Base-by-base conservation (phyloP, 2,888 invertebrate genomes). In the Dasypolia templi region DNA sequence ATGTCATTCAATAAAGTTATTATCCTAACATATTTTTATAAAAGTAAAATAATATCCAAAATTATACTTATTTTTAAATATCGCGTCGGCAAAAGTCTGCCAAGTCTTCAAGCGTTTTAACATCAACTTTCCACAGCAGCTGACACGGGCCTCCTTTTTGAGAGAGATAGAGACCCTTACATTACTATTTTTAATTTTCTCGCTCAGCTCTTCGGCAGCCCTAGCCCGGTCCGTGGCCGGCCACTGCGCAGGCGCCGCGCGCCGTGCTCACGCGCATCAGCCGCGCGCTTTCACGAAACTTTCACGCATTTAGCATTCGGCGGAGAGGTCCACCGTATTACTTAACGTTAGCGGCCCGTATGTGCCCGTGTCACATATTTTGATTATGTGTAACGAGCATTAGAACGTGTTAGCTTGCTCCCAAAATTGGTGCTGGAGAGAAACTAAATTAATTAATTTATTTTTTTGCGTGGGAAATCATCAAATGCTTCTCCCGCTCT, bases 291-390 rank as follows among this genome's bases (percentile, higher is more conserved):
- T 94, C 94, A 91, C 93, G 89, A 86, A 90, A 91, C 94, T 94
- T 94, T 94, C 94, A 88, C 92, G 89, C 90, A 84, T 90, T 93
- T 93, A 92, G 89, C 91, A 94, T 93, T 92, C 93, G 89, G 88
- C 81, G 84, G 90, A 81, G 86, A 83, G 86, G 66, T 81, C 63
- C 75, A 65, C 59, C 68, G 53, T 76, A 70, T 82, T 82, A 76
- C 83, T 77, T 84, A 81, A 84, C 69, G 67, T 65, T 81, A 71
- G 77, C 71, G 76, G 67, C 65, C 75, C n/a, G n/a, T n/a, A 79
- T 69, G 59, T 79, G 77, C 68, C 69, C 64, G 77, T 72, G 63
- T 79, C 78, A 79, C 79, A 80, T 81, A 80, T 82, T 72, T 68
- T 69, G 49, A 73, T 66, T 72, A 73, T 72, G 44, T 66, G 29